Base-by-base conservation (phyloP, 2,888 invertebrate genomes). In the Phaedon cochleariae region DNA sequence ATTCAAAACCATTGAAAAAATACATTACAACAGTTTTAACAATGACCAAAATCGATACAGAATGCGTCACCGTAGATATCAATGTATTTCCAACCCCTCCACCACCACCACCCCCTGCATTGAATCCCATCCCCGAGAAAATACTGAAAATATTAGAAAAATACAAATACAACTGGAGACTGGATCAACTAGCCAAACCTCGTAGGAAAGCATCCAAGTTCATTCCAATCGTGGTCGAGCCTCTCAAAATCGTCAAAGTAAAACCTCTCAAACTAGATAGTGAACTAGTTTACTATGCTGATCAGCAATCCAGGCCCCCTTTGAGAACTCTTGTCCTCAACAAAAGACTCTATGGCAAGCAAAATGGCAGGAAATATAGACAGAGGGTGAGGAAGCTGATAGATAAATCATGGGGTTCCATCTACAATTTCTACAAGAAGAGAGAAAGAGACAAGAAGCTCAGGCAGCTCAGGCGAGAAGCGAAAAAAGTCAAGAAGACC, bases 391-490 rank as follows among this genome's bases (percentile, higher is more conserved):
- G 58, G 17, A 76, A 70, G 62, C 65, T 18, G n/a, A 72, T 78
- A 2, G 53, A 62, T 12, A 73, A 69, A 34, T 37, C 75, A 5
- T 77, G 77, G 77, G 70, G 61, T 15, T 73, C 77, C 2, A 77
- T 77, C 51, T 78, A 78, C 60, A 78, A 77, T 60, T 77, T 64
- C 62, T 78, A 78, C 62, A 75, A 69, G 46, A 73, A 73, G 52
- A 73, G 66, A 57, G 69, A 72, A 58, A 65, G 71, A 54, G 72
- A 74, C 3, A 68, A 63, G 52, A 66, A 51, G 29, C 15, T 64
- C 51, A 72, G 74, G 17, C 57, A 57, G 29, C 52, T 10, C n/a
- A 52, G 52, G 12, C 17, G 61, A 20, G 54, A 45, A n/a, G 52
- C 53, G n/a, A 52, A 29, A 7, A 31, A 53, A 12, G 21, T 5